Evolutionary conservation across 2,888 invertebrate species (phyloP).

Genomic region (Plagiodera versicolora): DNA sequence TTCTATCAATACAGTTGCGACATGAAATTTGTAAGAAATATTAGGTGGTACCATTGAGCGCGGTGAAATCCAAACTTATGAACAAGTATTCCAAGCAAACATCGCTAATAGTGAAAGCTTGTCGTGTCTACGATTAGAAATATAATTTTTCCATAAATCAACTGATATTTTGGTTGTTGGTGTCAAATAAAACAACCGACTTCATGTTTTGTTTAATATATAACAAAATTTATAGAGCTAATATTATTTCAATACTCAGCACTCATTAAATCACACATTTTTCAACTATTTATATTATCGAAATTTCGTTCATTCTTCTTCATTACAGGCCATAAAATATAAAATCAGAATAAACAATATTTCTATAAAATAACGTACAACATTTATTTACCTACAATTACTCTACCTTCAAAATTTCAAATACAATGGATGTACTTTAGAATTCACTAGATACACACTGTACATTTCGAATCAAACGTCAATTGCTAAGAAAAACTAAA

Average conservation of each 20-base stretch:
- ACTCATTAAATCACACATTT: conserved; percentile 47
- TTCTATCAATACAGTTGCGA: too few relatives aligned
- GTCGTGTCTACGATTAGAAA: too few relatives aligned
- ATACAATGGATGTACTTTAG: conserved; percentile 21
- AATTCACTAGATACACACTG: conserved; percentile 33
- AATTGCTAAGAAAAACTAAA: not conserved
- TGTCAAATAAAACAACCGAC: not conserved
- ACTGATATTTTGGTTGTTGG: too few relatives aligned
- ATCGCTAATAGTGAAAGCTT: too few relatives aligned
- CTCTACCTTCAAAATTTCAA: conserved; percentile 33
- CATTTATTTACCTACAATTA: conserved; percentile 43
- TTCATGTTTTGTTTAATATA: conserved; percentile 38
- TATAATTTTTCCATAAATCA: too few relatives aligned
- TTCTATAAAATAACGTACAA: conserved; percentile 37
- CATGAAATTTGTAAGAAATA: too few relatives aligned
- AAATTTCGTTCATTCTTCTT: conserved; percentile 29
- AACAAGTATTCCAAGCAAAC: too few relatives aligned
- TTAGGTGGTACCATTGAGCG: too few relatives aligned
- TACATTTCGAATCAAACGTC: conserved; percentile 13
- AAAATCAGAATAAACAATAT: conserved; percentile 30
- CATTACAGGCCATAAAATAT: conserved; percentile 27
- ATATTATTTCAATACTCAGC: conserved; percentile 43
- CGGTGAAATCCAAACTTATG: too few relatives aligned
- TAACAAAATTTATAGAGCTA: conserved; percentile 48
- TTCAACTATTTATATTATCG: conserved; percentile 35